phyloP scores from a whole-genome alignment of 2,113 vertebrate species.

The Corythornis vintsioides region DNA sequence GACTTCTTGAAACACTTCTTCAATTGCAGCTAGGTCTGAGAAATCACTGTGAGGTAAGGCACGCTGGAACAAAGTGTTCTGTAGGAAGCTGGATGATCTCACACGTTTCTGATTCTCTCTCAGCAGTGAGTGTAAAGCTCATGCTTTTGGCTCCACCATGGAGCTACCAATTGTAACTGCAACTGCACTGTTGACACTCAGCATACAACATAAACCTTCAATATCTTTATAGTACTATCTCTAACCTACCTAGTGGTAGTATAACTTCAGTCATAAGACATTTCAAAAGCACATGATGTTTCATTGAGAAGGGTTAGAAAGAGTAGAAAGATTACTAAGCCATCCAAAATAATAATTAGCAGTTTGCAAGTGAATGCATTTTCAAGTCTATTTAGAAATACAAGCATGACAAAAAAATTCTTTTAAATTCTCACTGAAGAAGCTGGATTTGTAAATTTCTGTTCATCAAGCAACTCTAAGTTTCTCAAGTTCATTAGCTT shows the following conservation, averaged over 20 bases:
- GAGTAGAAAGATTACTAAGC: neutral
- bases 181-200: conserved; percentile 24
- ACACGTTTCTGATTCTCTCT: neutral
- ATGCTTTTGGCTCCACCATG: conserved; percentile 83
- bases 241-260: neutral
- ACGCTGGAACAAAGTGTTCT: conserved; percentile 16
- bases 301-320: neutral
- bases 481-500: neutral
- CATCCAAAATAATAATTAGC: neutral
- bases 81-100: conserved; percentile 7
- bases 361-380: neutral
- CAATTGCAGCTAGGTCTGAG: neutral
- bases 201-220: neutral
- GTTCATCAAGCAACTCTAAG: neutral
- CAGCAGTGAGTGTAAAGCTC: conserved; percentile 59
- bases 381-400: conserved; percentile 3
- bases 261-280: neutral
- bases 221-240: neutral
- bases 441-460: neutral
- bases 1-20: neutral
- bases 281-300: neutral
- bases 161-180: conserved; percentile 79
- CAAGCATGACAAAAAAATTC: neutral
- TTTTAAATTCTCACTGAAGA: neutral
- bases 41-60: neutral